Evolutionary conservation across 2,113 vertebrate species (phyloP).

Genomic region (Tricholaema leucomelas): DNA sequence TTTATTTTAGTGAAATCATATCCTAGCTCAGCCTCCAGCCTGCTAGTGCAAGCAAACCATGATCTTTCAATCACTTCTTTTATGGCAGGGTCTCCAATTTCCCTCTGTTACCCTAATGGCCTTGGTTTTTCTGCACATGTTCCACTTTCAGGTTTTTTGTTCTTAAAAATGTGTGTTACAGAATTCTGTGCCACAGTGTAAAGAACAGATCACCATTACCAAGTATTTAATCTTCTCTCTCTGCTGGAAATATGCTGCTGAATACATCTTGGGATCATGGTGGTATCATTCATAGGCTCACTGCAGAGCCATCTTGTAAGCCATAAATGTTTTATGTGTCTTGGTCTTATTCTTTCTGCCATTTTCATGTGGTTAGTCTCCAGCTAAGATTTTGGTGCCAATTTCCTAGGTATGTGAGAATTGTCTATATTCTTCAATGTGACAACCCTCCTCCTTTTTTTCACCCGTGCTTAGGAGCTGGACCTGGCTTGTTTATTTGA

Average conservation of each 20-base stretch:
- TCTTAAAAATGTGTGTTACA: not conserved
- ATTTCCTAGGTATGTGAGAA: not conserved
- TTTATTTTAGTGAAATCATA: not conserved
- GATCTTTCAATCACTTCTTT: not conserved
- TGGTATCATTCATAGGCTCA: not conserved
- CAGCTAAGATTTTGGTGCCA: not conserved
- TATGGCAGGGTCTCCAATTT: not conserved
- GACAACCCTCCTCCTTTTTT: not conserved
- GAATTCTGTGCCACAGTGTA: not conserved
- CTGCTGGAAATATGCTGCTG: not conserved
- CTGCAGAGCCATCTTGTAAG: not conserved
- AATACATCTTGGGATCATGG: not conserved
- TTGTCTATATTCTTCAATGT: not conserved
- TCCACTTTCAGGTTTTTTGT: not conserved
- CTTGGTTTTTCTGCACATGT: not conserved
- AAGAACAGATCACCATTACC: not conserved
- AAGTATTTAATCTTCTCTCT: not conserved
- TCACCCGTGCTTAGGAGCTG: not conserved
- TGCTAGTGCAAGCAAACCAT: not conserved
- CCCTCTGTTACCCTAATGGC: not conserved
- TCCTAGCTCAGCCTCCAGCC: not conserved
- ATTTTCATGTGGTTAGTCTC: not conserved
- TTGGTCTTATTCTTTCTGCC: not conserved
- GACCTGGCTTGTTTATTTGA: not conserved
- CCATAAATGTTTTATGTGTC: not conserved